Conservation (phyloP, 1,140 invertebrate genomes). For the Euura lappo region DNA sequence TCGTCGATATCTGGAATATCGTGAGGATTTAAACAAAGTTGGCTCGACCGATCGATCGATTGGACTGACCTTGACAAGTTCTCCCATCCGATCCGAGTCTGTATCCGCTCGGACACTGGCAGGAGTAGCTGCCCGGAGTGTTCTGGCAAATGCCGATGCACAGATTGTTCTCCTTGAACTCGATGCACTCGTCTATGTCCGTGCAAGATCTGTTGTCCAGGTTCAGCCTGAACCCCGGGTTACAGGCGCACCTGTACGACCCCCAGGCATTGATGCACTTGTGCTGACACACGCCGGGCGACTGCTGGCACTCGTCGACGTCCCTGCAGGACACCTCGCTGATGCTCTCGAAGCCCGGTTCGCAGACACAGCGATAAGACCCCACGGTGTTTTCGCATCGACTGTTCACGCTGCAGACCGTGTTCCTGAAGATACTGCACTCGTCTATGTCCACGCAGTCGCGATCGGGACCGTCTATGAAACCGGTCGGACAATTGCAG, state of each 20-base stretch:
- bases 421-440: conserved; percentile 58
- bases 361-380: conserved; percentile 67
- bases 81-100: conserved; percentile 70
- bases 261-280: conserved; percentile 87
- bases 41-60: too few species aligned
- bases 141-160: conserved; percentile 90
- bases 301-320: conserved; percentile 70
- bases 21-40: not conserved
- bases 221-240: conserved; percentile 73
- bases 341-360: conserved; percentile 73
- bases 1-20: conserved; percentile 82
- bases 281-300: conserved; percentile 77
- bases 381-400: conserved; percentile 67
- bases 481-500: conserved; percentile 76
- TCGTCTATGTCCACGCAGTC: conserved; percentile 72
- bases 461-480: conserved; percentile 43
- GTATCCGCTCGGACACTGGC: conserved; percentile 87
- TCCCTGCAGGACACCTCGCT: conserved; percentile 65
- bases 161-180: conserved; percentile 71
- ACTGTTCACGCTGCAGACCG: conserved; percentile 46
- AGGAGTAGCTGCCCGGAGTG: conserved; percentile 84
- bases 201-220: conserved; percentile 78
- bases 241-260: conserved; percentile 78
- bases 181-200: conserved; percentile 88
- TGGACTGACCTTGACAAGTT: conserved; percentile 74